Evolutionary conservation across 2,113 vertebrate species (phyloP).

Genomic region (Neogobius melanostomus): DNA sequence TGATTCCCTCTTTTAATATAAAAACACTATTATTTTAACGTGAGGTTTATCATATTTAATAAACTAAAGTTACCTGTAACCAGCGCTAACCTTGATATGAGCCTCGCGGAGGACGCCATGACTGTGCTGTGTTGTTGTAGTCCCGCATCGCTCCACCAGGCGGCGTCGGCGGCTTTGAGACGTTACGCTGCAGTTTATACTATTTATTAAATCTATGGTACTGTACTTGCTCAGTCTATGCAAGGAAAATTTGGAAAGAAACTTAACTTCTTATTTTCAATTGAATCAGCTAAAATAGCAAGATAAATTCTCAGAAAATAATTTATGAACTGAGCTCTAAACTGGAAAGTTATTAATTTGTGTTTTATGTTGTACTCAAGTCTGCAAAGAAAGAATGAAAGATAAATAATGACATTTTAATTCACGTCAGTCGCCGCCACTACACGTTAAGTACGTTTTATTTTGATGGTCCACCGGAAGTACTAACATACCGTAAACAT

Average conservation of each 20-base stretch:
- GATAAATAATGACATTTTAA: too few relatives aligned
- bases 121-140: slow-evolving; percentile 27
- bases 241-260: too few relatives aligned
- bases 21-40: neutral
- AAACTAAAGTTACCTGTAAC: slow-evolving; percentile 70
- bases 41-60: neutral
- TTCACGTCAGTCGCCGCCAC: neutral
- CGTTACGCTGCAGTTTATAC: neutral
- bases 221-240: neutral
- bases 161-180: slow-evolving; percentile 6
- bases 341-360: too few relatives aligned
- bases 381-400: too few relatives aligned
- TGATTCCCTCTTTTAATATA: neutral
- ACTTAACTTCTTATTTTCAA: too few relatives aligned
- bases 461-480: neutral
- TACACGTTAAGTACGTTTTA: neutral
- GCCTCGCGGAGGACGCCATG: slow-evolving; percentile 70
- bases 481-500: neutral
- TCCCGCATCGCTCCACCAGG: slow-evolving; percentile 1
- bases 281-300: too few relatives aligned
- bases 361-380: too few relatives aligned
- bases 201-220: neutral
- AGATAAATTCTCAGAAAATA: too few relatives aligned
- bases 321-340: too few relatives aligned
- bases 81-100: slow-evolving; percentile 73